Percentiles rank a stretch among this genome's conserved stretches.
These are phyloP conservation scores for Eudasyphora cyanicolor DNA, from an alignment of 2,888 invertebrate genomes.

Conservation along the genomic window DNA sequence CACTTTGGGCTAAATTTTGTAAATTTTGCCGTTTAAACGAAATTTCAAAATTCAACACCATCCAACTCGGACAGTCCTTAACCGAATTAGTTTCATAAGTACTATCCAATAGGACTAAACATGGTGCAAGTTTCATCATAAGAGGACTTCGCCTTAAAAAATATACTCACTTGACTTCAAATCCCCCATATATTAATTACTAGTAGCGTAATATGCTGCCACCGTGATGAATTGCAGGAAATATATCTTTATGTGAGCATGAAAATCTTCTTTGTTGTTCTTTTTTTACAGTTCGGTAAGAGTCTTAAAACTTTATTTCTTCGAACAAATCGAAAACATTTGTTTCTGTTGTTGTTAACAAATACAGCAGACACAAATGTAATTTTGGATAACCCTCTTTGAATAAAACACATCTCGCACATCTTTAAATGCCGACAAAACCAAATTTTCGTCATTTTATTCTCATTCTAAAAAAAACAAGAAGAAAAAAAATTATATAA, in stretches of 20 bases:
- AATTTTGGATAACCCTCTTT: slow-evolving; percentile 36
- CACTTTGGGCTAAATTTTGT: too few species aligned
- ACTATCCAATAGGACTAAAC: too few species aligned
- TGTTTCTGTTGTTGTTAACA: neutral
- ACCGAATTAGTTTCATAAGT: too few species aligned
- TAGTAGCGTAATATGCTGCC: neutral
- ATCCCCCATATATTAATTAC: neutral
- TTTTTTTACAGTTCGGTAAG: neutral
- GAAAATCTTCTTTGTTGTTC: neutral
- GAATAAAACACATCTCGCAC: neutral
- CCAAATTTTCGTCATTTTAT: neutral
- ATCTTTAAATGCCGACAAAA: slow-evolving; percentile 1
- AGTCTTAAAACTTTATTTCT: neutral
- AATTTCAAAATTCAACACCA: too few species aligned
- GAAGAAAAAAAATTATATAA: neutral
- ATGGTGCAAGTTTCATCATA: too few species aligned
- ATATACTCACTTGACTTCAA: too few species aligned
- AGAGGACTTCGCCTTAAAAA: too few species aligned
- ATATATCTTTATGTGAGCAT: neutral
- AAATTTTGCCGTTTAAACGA: too few species aligned
- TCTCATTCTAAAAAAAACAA: neutral
- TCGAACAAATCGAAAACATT: neutral
- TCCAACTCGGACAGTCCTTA: too few species aligned
- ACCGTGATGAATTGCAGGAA: neutral
- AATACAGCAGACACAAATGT: slow-evolving; percentile 29